Evolutionary conservation across 2,888 invertebrate genomes (phyloP).

Genomic region (Cheilosia grossa): DNA sequence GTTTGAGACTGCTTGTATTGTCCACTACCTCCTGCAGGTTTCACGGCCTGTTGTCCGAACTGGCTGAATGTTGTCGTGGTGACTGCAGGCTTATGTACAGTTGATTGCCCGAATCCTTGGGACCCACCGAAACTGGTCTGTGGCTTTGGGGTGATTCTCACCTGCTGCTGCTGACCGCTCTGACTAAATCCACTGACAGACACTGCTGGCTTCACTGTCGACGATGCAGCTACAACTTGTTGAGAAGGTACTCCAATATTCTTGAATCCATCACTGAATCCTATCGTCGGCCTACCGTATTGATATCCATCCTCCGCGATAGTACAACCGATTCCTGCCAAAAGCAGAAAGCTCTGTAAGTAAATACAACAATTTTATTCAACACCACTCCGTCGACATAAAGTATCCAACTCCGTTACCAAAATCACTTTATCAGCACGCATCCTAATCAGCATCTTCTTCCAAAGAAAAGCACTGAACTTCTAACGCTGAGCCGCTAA

Average conservation of each 20-base stretch:
- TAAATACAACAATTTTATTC: background rate
- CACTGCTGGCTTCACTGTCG: constrained; percentile 13
- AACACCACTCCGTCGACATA: background rate
- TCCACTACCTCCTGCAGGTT: too few species aligned
- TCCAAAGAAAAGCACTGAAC: constrained; percentile 58
- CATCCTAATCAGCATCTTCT: constrained; percentile 67
- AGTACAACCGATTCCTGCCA: constrained; percentile 38
- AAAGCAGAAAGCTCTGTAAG: constrained; percentile 53
- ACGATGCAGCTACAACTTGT: constrained; percentile 11
- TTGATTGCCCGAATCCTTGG: constrained; percentile 16
- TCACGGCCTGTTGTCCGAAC: background rate
- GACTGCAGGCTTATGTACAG: constrained; percentile 1
- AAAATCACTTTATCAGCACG: constrained; percentile 53
- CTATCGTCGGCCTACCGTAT: constrained; percentile 33
- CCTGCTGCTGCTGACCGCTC: background rate
- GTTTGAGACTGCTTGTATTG: too few species aligned
- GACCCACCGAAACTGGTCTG: background rate
- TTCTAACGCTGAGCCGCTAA: constrained; percentile 64
- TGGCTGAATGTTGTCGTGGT: constrained; percentile 16
- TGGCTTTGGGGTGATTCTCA: constrained; percentile 24
- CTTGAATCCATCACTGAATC: constrained; percentile 44
- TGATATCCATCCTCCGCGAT: constrained; percentile 52
- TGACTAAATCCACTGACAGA: constrained; percentile 30
- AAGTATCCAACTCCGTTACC: constrained; percentile 44
- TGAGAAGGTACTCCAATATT: constrained; percentile 6